Base-by-base conservation (phyloP, 2,888 invertebrate species). In the Selenia dentaria region DNA sequence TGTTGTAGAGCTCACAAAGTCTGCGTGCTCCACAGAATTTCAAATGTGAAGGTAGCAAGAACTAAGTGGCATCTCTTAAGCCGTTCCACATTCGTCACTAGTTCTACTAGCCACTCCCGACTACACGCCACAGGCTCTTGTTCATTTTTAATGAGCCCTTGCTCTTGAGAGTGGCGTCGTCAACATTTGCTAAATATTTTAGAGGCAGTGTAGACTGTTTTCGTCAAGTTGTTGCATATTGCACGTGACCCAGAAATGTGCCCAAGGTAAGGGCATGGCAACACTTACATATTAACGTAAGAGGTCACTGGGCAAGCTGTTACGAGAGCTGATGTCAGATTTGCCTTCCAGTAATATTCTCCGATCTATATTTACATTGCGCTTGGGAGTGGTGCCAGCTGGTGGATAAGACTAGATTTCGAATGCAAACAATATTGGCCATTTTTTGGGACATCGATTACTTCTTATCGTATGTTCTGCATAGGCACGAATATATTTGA, bases 371-470 rank as follows among this genome's bases (percentile, higher is more conserved):
- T 81, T 80, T 83, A 79, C 70, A 68, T 70, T 70, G 63, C 62
- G 67, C 64, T 71, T 74, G 84, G 84, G 85, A 85, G 70, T 59
- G 62, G 67, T 85, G 86, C 85, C 86, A 85, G 83, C 70, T 72
- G 73, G 73, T 75, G 67, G 59, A 67, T 67, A 54, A 51, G 59
- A 59, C 55, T 42, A 51, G 53, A 51, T 61, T 64, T 63, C 64
- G 57, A 69, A 67, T 45, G 64, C 57, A 42, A 50, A 54, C 51
- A 58, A 62, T 55, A 59, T 45, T 54, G 37, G 49, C 56, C 45
- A 40, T 59, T 56, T 64, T 44, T 42, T 44, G 52, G 46, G 25
- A 18, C 27, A 42, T 32, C 18, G 1, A 37, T 37, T 34, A 32
- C 6, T 34, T 11, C 22, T 11, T 41, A 26, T 38, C 42, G 29